Evolutionary conservation across 2,888 invertebrate species (phyloP).

Genomic region (Troilus luridus): DNA sequence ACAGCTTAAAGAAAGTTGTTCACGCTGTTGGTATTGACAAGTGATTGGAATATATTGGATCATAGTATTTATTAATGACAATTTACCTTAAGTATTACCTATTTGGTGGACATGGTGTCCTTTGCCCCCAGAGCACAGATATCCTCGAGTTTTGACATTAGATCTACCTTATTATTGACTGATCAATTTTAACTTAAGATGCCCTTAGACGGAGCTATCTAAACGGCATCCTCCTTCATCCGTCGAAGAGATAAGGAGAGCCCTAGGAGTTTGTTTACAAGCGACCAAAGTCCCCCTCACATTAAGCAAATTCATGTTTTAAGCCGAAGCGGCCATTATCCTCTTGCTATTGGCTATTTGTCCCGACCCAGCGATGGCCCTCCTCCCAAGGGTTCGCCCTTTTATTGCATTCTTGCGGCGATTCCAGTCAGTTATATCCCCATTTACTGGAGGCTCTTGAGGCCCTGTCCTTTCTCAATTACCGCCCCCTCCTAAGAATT

Average conservation of each 20-base stretch:
- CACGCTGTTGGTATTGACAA: no score
- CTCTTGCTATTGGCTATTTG: neutral
- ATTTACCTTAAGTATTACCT: no score
- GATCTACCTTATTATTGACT: neutral
- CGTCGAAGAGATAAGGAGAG: neutral
- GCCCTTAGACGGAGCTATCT: neutral
- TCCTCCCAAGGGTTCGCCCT: neutral
- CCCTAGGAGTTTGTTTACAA: neutral
- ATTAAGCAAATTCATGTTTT: slow-evolving; percentile 29
- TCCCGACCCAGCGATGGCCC: neutral
- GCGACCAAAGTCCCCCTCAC: neutral
- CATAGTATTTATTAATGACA: no score
- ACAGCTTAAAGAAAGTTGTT: no score
- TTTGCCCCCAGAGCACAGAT: neutral
- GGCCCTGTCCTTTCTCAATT: neutral
- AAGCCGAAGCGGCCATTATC: slow-evolving; percentile 19
- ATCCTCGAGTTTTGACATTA: neutral
- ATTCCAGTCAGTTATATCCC: slow-evolving; percentile 32
- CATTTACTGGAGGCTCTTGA: neutral
- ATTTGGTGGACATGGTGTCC: no score
- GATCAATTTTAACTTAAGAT: neutral
- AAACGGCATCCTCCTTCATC: neutral
- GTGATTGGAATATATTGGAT: no score
- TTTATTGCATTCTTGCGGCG: slow-evolving; percentile 39
- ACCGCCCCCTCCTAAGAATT: neutral